Conservation (phyloP, 2,113 vertebrate species). For the Casuarius casuarius region DNA sequence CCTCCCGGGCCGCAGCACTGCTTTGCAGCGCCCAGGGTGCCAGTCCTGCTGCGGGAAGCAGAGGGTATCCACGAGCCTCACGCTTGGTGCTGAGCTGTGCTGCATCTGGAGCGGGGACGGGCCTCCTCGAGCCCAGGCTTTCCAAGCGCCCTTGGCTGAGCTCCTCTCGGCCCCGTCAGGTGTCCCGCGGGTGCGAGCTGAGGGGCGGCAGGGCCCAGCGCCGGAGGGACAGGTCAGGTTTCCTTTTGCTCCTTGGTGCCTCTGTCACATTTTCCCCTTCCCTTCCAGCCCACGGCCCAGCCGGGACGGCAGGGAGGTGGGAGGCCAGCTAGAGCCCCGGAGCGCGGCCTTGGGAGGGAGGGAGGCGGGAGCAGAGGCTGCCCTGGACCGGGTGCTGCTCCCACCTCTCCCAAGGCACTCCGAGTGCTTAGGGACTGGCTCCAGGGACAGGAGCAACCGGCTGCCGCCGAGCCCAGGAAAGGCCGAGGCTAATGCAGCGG, state of each 20-base stretch:
- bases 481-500: background rate
- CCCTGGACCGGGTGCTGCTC: background rate
- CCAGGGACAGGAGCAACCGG: background rate
- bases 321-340: background rate
- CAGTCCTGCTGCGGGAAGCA: background rate
- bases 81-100: background rate
- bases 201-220: background rate
- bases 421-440: background rate
- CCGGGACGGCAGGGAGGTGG: background rate
- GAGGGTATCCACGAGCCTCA: background rate
- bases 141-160: background rate
- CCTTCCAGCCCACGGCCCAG: background rate
- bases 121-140: background rate
- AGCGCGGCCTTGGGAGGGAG: background rate
- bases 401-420: background rate
- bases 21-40: rapidly evolving
- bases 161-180: background rate
- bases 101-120: background rate
- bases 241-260: background rate
- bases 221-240: background rate
- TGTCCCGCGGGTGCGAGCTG: too few relatives aligned
- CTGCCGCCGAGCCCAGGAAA: background rate
- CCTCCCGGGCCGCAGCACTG: too few relatives aligned
- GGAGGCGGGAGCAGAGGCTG: background rate
- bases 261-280: background rate